Evolutionary conservation across 2,888 invertebrate species (phyloP).

Genomic region (Aleiodes testaceus): DNA sequence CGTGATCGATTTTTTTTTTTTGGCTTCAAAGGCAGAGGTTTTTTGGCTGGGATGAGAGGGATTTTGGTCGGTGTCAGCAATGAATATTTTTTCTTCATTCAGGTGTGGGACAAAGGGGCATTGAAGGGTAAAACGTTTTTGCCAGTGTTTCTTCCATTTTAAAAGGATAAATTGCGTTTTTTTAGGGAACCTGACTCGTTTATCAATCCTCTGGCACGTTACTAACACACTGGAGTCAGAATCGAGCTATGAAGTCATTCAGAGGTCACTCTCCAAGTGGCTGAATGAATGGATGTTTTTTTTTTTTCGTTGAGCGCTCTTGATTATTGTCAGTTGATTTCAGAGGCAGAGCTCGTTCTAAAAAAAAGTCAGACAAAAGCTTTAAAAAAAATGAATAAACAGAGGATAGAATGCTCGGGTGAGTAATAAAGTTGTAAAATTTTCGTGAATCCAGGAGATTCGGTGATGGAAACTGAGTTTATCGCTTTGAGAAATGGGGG

Average conservation of each 20-base stretch:
- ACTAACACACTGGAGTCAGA: constrained; percentile 18
- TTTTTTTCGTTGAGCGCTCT: not conserved
- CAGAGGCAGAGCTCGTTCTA: too few relatives aligned
- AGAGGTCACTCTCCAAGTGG: not conserved
- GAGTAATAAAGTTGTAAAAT: too few relatives aligned
- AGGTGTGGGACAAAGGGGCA: too few relatives aligned
- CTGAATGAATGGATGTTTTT: constrained; percentile 30
- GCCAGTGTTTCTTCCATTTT: too few relatives aligned
- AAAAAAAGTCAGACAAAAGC: too few relatives aligned
- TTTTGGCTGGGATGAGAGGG: not conserved
- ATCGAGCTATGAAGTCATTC: constrained; percentile 30
- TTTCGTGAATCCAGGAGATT: too few relatives aligned
- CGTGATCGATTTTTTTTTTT: constrained; percentile 11
- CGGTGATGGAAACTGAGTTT: too few relatives aligned
- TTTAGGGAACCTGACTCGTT: not conserved
- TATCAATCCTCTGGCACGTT: constrained; percentile 33
- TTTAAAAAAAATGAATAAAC: not conserved
- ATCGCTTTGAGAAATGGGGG: too few relatives aligned
- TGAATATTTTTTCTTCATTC: not conserved
- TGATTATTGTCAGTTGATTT: too few relatives aligned
- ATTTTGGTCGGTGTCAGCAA: not conserved
- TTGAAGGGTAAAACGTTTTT: too few relatives aligned
- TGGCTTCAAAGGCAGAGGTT: not conserved
- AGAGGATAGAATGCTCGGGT: not conserved
- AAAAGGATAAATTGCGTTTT: too few relatives aligned